Evolutionary conservation across 2,113 vertebrate species (phyloP), one percentile per base, ranked within the genome.

Genomic region (Otolemur garnettii): DNA sequence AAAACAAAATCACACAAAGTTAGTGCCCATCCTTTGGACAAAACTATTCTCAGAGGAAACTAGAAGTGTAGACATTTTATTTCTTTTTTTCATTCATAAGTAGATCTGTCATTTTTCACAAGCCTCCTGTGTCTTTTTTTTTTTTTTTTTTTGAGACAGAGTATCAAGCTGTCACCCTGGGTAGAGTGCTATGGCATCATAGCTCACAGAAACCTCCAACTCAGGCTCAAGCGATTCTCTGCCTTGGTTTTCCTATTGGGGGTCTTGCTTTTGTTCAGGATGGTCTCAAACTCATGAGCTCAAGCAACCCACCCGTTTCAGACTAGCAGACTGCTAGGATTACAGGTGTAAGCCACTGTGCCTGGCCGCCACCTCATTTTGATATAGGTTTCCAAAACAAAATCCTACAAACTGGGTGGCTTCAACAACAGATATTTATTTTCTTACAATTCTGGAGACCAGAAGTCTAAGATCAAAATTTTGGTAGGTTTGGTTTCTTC

Each of bases 41-140:
- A 30, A 21, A 80, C 35, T 68, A 35, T 75, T 68, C 68, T 80
- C 72, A 50, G 74, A 68, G 38, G 85, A 87, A 90, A 69, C 59
- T 30, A 13, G 55, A 71, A 81, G 74, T 15, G n/a, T 9, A 57
- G 45, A 72, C 3, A n/a, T 59, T 42, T 85, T 74, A 72, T 72
- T 80, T 68, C 64, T 74, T 82, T 69, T 72, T 64, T 71, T 75
- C 45, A 71, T 0, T 64, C 80, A 69, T 55, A 26, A 53, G 59
- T 64, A 42, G n/a, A 35, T 22, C 53, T 94, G 78, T 71, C 60
- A 62, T 53, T 96, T 75, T 87, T 81, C 42, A 68, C 28, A 55
- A 86, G 91, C n/a, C 17, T 77, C 50, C 21, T 24, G 1, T 57
- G 13, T 82, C 55, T 18, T 72, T 90, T 83, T 68, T 45, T 45